Conservation (phyloP, 2,113 vertebrate species). For the pig (Sus scrofa) region T2T-Sscrofa CM000829.6:35591501-35592000, state of each 20-base stretch:
- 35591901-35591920: too few species aligned
- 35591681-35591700: not conserved
- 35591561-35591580: conserved; percentile 41
- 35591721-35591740: not conserved
- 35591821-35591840: not conserved
- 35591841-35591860: not conserved
- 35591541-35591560: not conserved
- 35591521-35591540: too few species aligned
- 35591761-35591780: not conserved
- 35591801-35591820: not conserved
- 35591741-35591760: not conserved
- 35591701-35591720: not conserved
- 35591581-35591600: not conserved
- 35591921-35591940: too few species aligned
- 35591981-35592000: not conserved
- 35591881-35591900: not conserved
- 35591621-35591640: not conserved
- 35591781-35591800: not conserved
- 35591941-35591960: too few species aligned
- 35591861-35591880: not conserved
- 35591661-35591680: not conserved
- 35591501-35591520: too few species aligned
- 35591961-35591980: too few species aligned
- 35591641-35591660: not conserved
- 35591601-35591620: not conserved